Evolutionary conservation across 2,797 vertebrate species (phyloP), one percentile per base, ranked within the genome.

Genomic region (Tokudaia tokunoshimensis): DNA sequence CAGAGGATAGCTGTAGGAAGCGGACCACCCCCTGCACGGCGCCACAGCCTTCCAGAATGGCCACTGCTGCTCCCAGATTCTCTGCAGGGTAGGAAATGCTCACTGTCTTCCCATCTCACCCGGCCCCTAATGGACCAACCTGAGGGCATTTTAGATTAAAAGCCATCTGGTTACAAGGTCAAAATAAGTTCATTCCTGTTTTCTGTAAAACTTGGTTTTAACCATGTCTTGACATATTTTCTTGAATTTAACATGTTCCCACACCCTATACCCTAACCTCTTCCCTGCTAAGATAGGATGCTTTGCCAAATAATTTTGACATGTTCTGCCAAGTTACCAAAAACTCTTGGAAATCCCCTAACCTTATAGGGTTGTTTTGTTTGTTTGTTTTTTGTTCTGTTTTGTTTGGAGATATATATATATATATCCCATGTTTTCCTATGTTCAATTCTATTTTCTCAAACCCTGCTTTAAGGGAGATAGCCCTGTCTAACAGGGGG

Each of bases 41-140:
- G 0, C 99, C 98, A 3, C 47, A 74, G 0, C 99, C 99, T 0
- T 97, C 97, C 61, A 99, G 44, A 98, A 99, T 99, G 19, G 99
- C 99, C 97, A 99, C 99, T 0, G 99, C 99, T 3, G 99, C 98
- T 1, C 99, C 99, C 57, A 99, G 97, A 84, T 99, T 99, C 98
- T 96, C 97, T 98, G 94, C 0, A 26, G 95, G 55, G 26, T 20
- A 96, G 72, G 2, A 61, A 79, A 96, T 78, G 84, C 6, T 81
- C 13, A 37, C 44, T 20, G 94, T 81, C 47, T 93, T 41, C 0
- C 72, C 24, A 44, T 12, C 57, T 91, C 85, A 70, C 67, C 44
- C 67, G 81, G 24, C 34, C 67, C 50, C 20, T 26, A 29, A 34
- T 47, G 26, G 26, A 47, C 37, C 59, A 83, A 8, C 57, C 26